Evolutionary conservation across 2,113 vertebrate genomes (phyloP).

Genomic region (Python bivittatus): DNA sequence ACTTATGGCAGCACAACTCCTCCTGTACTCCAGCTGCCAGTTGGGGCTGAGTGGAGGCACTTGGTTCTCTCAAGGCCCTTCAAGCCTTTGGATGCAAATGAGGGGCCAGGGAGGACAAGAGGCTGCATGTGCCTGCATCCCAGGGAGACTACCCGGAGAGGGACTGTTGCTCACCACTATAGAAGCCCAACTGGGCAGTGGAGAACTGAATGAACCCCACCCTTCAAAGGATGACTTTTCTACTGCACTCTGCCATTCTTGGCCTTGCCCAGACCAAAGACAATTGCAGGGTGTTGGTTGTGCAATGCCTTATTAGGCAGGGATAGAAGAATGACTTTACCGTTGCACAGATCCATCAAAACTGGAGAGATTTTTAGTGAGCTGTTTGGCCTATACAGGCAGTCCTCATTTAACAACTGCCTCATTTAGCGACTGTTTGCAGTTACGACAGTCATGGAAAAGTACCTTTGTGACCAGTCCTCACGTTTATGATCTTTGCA

Average conservation of each 20-base stretch:
- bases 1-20: not conserved
- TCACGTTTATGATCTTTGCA: too few relatives aligned
- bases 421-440: too few relatives aligned
- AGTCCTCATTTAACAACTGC: too few relatives aligned
- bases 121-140: not conserved
- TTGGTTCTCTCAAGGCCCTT: slow-evolving; percentile 36
- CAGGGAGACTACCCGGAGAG: fast-evolving
- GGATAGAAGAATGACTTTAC: not conserved
- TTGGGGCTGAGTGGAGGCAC: slow-evolving; percentile 13
- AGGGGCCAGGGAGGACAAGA: slow-evolving; percentile 9
- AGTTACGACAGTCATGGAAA: too few relatives aligned
- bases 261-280: not conserved
- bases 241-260: fast-evolving
- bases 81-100: slow-evolving; percentile 45
- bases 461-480: too few relatives aligned
- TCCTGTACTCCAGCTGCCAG: slow-evolving; percentile 1
- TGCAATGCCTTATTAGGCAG: not conserved
- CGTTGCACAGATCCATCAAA: not conserved
- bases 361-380: not conserved
- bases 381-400: not conserved
- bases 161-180: not conserved
- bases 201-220: not conserved
- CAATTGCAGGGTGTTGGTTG: slow-evolving; percentile 29
- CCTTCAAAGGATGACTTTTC: not conserved
- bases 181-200: fast-evolving